Conservation (phyloP, 2,113 vertebrate species). For the Acrocephalus arundinaceus region DNA sequence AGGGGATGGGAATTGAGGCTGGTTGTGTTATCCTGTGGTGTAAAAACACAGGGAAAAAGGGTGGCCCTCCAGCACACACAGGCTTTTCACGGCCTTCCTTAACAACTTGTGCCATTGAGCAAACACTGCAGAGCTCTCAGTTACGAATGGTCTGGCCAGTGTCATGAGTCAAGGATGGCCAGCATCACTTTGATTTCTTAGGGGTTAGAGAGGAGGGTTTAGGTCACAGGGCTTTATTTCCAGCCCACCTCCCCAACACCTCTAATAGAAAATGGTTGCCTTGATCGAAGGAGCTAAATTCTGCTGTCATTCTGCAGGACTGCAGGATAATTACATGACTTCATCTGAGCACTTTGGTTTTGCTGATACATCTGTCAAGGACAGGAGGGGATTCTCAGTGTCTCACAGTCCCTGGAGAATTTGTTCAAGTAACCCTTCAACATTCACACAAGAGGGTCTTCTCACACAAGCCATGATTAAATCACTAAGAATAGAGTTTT, state of each 20-base stretch:
- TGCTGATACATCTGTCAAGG: not conserved
- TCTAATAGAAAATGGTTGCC: not conserved
- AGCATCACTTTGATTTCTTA: slow-evolving; percentile 29
- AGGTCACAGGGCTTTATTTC: not conserved
- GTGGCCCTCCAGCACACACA: not conserved
- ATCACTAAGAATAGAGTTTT: not conserved
- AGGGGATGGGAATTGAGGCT: not conserved
- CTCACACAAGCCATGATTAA: not conserved
- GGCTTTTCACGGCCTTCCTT: not conserved
- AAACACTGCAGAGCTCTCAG: not conserved
- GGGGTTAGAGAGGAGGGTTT: slow-evolving; percentile 1
- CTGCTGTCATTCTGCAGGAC: not conserved
- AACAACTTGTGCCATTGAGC: not conserved
- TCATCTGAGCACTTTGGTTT: not conserved
- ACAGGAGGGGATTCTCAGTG: not conserved
- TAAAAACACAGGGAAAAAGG: not conserved
- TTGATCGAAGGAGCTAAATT: slow-evolving; percentile 2
- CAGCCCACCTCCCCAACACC: not conserved
- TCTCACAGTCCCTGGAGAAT: not conserved
- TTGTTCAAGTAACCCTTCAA: not conserved
- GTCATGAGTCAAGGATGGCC: not conserved
- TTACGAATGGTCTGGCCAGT: not conserved
- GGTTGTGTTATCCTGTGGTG: not conserved
- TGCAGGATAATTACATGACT: slow-evolving; percentile 29
- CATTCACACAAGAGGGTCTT: not conserved